phyloP scores from a whole-genome alignment of 2,888 invertebrate species.

The Platypus cylindrus region DNA sequence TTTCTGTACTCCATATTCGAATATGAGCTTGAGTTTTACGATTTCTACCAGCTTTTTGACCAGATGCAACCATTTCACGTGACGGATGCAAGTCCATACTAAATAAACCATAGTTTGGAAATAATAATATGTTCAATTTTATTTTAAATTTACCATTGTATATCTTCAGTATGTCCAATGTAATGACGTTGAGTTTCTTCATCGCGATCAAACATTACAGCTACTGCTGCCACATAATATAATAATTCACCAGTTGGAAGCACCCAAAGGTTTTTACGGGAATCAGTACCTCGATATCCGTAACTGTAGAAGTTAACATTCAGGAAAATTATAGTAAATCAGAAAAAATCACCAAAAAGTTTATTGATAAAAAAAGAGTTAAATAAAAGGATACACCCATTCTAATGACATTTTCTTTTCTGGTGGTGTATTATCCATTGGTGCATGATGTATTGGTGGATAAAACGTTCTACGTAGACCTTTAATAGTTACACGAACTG shows the following conservation, averaged over 20 bases:
- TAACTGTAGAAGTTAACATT: slow-evolving; percentile 45
- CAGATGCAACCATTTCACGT: slow-evolving; percentile 77
- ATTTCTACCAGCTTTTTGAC: slow-evolving; percentile 73
- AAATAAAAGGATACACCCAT: slow-evolving; percentile 72
- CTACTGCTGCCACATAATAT: slow-evolving; percentile 87
- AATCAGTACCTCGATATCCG: slow-evolving; percentile 87
- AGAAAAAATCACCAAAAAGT: background rate
- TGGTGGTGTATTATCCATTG: slow-evolving; percentile 74
- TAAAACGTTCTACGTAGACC: slow-evolving; percentile 75
- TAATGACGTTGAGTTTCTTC: slow-evolving; percentile 84
- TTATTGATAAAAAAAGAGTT: background rate
- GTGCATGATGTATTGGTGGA: slow-evolving; percentile 74
- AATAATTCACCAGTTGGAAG: slow-evolving; percentile 86
- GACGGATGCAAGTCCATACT: slow-evolving; percentile 85
- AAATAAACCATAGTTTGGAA: slow-evolving; percentile 14
- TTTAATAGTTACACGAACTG: slow-evolving; percentile 68
- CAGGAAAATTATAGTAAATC: slow-evolving; percentile 24
- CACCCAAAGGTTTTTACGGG: slow-evolving; percentile 80
- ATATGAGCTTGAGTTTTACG: slow-evolving; percentile 80
- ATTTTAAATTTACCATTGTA: slow-evolving; percentile 81
- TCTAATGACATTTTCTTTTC: slow-evolving; percentile 79
- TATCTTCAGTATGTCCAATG: slow-evolving; percentile 83
- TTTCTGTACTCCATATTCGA: slow-evolving; percentile 84
- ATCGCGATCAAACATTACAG: slow-evolving; percentile 74
- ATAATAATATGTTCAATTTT: slow-evolving; percentile 1